These are phyloP conservation scores for Oxycera nigricornis DNA, from an alignment of 2,888 invertebrate genomes.

Conservation along the genomic window DNA sequence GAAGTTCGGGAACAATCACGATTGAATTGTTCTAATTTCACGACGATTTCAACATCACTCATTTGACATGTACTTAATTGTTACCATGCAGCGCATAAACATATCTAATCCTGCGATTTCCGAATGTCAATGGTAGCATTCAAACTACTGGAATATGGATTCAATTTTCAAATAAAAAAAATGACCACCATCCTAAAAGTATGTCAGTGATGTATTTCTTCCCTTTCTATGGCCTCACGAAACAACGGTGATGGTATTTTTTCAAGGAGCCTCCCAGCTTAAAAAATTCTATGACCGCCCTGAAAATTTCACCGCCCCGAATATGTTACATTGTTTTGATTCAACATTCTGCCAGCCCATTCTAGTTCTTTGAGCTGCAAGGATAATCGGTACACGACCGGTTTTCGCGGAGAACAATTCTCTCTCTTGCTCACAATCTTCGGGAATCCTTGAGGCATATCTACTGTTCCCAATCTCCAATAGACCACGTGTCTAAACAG, in stretches of 20 bases:
- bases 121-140: neutral
- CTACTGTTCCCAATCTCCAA: neutral
- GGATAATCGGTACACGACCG: neutral
- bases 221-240: no score
- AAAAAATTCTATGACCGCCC: no score
- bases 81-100: no score
- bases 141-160: neutral
- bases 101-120: no score
- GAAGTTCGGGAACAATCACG: no score
- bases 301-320: constrained; percentile 14
- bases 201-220: constrained; percentile 29
- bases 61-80: no score
- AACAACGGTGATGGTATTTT: no score
- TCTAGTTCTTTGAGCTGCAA: neutral
- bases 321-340: constrained; percentile 15
- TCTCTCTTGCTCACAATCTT: neutral
- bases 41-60: no score
- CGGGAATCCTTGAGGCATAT: neutral
- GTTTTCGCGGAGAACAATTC: neutral
- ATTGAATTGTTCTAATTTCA: no score
- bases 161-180: neutral
- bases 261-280: no score
- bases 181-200: neutral
- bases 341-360: constrained; percentile 18
- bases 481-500: constrained; percentile 33